Conservation (phyloP, 2,888 invertebrate species). For the Epistrophella euchroma region DNA sequence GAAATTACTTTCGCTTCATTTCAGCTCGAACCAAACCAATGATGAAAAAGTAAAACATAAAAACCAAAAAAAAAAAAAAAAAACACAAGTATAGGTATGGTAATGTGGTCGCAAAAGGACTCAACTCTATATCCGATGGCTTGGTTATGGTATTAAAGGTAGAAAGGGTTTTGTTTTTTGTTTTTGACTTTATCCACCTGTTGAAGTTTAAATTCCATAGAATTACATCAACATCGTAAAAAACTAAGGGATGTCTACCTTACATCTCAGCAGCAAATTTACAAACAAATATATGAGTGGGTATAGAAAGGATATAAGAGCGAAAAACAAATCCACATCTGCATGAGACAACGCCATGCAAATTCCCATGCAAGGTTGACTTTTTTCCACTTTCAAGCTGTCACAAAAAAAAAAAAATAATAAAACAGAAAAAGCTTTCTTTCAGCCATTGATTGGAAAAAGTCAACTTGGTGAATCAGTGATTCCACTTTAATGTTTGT, state of each 20-base stretch:
- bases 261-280: slow-evolving; percentile 54
- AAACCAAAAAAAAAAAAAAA: not conserved
- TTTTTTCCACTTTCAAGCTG: slow-evolving; percentile 3
- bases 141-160: slow-evolving; percentile 4
- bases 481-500: slow-evolving; percentile 39
- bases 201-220: slow-evolving; percentile 44
- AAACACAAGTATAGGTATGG: not conserved
- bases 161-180: slow-evolving; percentile 21
- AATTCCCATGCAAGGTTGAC: slow-evolving; percentile 15
- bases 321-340: not conserved
- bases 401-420: not conserved
- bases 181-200: slow-evolving; percentile 49
- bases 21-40: slow-evolving; percentile 4
- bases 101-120: slow-evolving; percentile 18
- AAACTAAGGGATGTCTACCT: slow-evolving; percentile 37
- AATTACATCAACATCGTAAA: slow-evolving; percentile 28
- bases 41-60: slow-evolving; percentile 5
- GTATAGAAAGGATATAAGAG: slow-evolving; percentile 8
- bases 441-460: slow-evolving; percentile 21
- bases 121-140: slow-evolving; percentile 19
- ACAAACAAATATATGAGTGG: slow-evolving; percentile 12
- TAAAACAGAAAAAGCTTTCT: slow-evolving; percentile 37
- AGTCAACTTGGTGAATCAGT: slow-evolving; percentile 3
- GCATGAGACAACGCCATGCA: slow-evolving; percentile 30
- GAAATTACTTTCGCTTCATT: slow-evolving; percentile 65